phyloP scores from a whole-genome alignment of 64 coral and sea anemone species.

The Pachyseris speciosa region DNA sequence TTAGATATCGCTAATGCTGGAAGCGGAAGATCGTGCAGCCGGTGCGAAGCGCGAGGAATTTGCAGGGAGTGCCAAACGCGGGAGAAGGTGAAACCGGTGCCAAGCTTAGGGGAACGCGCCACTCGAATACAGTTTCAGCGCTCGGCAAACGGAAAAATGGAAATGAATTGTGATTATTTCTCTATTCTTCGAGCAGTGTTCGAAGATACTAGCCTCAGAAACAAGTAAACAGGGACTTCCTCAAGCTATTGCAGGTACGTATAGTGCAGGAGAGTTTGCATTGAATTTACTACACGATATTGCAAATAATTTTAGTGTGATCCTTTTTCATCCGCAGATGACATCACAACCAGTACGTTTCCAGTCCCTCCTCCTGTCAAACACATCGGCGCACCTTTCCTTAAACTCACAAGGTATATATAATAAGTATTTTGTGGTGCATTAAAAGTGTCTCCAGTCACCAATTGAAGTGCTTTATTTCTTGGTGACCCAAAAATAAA shows the following conservation, averaged over 20 bases:
- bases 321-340: conserved; percentile 47
- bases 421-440: background rate
- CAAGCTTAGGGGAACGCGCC: background rate
- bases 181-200: conserved; percentile 52
- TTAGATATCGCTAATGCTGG: background rate
- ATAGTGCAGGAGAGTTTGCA: no score
- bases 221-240: conserved; percentile 61
- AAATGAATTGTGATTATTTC: no score
- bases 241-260: conserved; percentile 78
- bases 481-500: no score
- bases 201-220: conserved; percentile 83
- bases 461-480: background rate
- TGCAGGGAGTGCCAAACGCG: no score
- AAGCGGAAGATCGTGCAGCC: no score
- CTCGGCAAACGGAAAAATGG: no score
- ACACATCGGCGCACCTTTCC: conserved; percentile 63
- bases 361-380: conserved; percentile 83
- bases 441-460: background rate
- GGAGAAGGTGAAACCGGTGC: background rate
- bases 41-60: no score
- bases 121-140: background rate
- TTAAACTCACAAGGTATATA: conserved; percentile 75
- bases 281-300: background rate
- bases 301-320: background rate
- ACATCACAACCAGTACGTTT: conserved; percentile 88